phyloP scores from a whole-genome alignment of 2,888 invertebrate genomes.

The Blastobasis adustella region DNA sequence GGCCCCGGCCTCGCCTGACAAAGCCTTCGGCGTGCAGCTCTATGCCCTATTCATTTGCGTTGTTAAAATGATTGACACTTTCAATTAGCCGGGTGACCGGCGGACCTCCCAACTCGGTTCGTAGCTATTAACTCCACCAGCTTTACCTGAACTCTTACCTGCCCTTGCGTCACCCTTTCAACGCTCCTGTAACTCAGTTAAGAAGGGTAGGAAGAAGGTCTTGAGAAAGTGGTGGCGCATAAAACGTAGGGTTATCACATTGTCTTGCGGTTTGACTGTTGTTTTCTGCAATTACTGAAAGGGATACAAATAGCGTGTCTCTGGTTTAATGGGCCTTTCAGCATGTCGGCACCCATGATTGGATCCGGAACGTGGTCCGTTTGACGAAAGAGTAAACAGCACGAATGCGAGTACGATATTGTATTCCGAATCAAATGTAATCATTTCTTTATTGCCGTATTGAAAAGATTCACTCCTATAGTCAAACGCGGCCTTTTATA shows the following conservation, averaged over 20 bases:
- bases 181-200: neutral
- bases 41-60: constrained; percentile 75
- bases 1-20: neutral
- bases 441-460: too few species aligned
- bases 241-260: constrained; percentile 47
- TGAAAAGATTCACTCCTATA: too few species aligned
- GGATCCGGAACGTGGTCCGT: constrained; percentile 22
- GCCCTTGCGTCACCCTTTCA: constrained; percentile 2
- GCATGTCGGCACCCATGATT: constrained; percentile 32
- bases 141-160: constrained; percentile 25
- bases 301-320: constrained; percentile 49
- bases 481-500: too few species aligned
- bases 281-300: constrained; percentile 66
- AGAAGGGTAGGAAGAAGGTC: constrained; percentile 22
- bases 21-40: constrained; percentile 37
- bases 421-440: too few species aligned
- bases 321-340: constrained; percentile 62
- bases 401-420: too few species aligned
- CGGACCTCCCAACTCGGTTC: constrained; percentile 72
- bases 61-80: constrained; percentile 87
- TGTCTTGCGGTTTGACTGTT: constrained; percentile 61
- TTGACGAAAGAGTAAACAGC: constrained; percentile 5
- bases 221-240: constrained; percentile 25
- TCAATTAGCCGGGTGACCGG: constrained; percentile 82
- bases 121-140: constrained; percentile 46